Evolutionary conservation across 2,888 invertebrate species (phyloP).

Genomic region (Trilocha varians): DNA sequence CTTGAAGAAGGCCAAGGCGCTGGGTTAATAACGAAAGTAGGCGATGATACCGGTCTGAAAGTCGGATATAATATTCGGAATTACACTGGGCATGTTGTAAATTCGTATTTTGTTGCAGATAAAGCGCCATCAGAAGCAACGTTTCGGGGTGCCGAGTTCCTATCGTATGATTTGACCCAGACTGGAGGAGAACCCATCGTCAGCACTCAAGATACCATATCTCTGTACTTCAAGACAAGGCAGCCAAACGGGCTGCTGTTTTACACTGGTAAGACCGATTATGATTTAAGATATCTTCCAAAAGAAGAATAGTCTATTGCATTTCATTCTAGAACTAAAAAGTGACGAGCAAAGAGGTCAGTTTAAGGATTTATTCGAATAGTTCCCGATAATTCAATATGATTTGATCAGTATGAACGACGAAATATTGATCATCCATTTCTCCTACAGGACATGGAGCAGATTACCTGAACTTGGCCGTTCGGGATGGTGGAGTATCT

Average conservation of each 20-base stretch:
- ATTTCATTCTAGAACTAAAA: no score
- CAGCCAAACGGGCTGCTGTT: slow-evolving; percentile 93
- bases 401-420: no score
- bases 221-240: slow-evolving; percentile 92
- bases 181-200: slow-evolving; percentile 90
- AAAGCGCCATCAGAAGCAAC: slow-evolving; percentile 95
- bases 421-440: no score
- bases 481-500: slow-evolving; percentile 90
- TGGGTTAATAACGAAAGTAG: no score
- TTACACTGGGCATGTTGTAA: neutral
- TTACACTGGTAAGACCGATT: slow-evolving; percentile 88
- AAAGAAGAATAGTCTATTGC: neutral
- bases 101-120: slow-evolving; percentile 74
- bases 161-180: slow-evolving; percentile 91
- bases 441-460: slow-evolving; percentile 83
- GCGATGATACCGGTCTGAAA: no score
- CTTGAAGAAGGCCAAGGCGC: no score
- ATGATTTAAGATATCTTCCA: no score
- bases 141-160: slow-evolving; percentile 91
- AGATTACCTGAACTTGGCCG: slow-evolving; percentile 90
- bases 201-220: slow-evolving; percentile 92
- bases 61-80: no score
- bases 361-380: no score
- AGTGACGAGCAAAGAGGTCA: no score
- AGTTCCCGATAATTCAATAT: no score